These are phyloP conservation scores for Columba livia DNA, from an alignment of 2,113 vertebrate genomes.

Conservation along the genomic window DNA sequence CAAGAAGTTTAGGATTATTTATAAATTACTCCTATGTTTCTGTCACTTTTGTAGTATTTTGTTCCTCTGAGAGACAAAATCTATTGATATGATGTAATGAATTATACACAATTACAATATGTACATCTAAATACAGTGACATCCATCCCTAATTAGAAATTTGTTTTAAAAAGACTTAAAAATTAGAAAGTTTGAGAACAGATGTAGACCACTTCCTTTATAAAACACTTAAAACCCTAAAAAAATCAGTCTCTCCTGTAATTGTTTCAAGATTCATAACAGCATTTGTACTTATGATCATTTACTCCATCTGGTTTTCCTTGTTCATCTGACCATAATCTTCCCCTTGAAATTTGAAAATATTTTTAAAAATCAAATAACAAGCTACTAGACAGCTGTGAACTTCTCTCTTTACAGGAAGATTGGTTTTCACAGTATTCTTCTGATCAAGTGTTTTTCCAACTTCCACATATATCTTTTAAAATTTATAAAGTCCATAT, in stretches of 20 bases:
- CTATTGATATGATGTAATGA: background rate
- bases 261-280: background rate
- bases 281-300: background rate
- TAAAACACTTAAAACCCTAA: background rate
- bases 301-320: background rate
- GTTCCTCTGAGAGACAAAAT: background rate
- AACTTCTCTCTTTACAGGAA: background rate
- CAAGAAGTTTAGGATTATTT: background rate
- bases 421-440: background rate
- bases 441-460: background rate
- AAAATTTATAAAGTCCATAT: background rate
- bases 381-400: background rate
- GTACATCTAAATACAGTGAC: background rate
- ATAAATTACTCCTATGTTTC: background rate
- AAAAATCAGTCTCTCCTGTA: background rate
- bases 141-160: background rate
- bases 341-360: background rate
- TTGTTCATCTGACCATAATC: background rate
- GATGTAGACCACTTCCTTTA: background rate
- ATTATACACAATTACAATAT: background rate
- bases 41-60: background rate
- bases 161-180: background rate
- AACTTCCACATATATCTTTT: background rate
- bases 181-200: rapidly evolving
- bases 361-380: background rate